Conservation (phyloP, 2,113 vertebrate species). For the Rhinolophus sinicus region DNA sequence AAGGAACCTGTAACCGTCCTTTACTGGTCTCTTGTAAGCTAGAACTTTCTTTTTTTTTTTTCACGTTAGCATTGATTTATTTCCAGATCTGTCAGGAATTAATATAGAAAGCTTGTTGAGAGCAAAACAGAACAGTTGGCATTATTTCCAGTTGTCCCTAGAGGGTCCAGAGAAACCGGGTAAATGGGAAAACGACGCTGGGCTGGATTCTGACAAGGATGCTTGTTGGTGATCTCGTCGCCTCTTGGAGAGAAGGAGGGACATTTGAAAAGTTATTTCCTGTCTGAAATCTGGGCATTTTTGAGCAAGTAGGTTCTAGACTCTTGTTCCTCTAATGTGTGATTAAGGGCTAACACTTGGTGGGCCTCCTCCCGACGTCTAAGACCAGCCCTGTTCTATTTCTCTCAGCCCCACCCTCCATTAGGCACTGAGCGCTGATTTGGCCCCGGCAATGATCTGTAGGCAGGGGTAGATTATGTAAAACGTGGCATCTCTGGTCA, state of each 20-base stretch:
- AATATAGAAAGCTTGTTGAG: background rate
- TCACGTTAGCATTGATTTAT: background rate
- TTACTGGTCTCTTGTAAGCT: slow-evolving; percentile 17
- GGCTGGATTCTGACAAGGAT: background rate
- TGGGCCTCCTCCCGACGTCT: background rate
- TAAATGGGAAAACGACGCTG: background rate
- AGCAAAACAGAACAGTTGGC: background rate
- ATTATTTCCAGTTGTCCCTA: background rate
- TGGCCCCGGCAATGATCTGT: background rate
- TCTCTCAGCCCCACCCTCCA: background rate
- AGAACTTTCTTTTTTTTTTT: background rate
- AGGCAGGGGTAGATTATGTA: background rate
- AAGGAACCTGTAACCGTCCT: background rate
- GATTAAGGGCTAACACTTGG: background rate
- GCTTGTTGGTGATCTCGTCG: background rate
- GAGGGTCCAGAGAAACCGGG: background rate
- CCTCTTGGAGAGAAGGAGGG: background rate
- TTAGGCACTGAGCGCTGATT: accelerated
- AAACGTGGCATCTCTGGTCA: background rate
- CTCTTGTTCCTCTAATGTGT: background rate
- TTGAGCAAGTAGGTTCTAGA: background rate
- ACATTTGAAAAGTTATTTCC: background rate
- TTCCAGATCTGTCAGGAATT: slow-evolving; percentile 7
- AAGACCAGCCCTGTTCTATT: background rate
- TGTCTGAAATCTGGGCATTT: background rate